Evolutionary conservation across 2,113 vertebrate genomes (phyloP).

Genomic region (Talpa occidentalis): DNA sequence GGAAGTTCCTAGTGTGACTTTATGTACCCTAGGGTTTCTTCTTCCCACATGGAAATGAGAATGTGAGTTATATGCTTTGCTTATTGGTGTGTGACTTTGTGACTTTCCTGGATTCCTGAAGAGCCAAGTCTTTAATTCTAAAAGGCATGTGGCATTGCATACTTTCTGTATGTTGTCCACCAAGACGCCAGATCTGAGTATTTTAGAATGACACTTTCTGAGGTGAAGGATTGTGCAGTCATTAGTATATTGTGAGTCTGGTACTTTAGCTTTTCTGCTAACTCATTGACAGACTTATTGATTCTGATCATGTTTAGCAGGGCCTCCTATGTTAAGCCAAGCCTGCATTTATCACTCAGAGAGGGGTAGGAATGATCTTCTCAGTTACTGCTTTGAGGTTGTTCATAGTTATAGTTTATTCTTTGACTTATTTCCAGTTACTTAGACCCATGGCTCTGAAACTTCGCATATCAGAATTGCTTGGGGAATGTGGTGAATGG

Average conservation of each 20-base stretch:
- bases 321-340: neutral
- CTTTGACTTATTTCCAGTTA: neutral
- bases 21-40: neutral
- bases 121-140: neutral
- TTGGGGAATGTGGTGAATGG: neutral
- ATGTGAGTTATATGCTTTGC: neutral
- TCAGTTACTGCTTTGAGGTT: neutral
- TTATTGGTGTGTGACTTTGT: neutral
- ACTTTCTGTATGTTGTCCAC: neutral
- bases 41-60: neutral
- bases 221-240: neutral
- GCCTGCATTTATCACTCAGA: neutral
- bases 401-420: neutral
- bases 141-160: constrained; percentile 33
- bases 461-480: neutral
- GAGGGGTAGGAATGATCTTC: neutral
- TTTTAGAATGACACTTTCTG: constrained; percentile 12
- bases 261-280: neutral
- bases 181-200: neutral
- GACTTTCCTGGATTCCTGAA: neutral
- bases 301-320: neutral
- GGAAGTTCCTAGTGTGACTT: neutral
- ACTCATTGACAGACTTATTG: no score
- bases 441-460: neutral
- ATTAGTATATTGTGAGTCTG: neutral